phyloP scores from a whole-genome alignment of 2,888 invertebrate genomes.

The Hypsopygia costalis region DNA sequence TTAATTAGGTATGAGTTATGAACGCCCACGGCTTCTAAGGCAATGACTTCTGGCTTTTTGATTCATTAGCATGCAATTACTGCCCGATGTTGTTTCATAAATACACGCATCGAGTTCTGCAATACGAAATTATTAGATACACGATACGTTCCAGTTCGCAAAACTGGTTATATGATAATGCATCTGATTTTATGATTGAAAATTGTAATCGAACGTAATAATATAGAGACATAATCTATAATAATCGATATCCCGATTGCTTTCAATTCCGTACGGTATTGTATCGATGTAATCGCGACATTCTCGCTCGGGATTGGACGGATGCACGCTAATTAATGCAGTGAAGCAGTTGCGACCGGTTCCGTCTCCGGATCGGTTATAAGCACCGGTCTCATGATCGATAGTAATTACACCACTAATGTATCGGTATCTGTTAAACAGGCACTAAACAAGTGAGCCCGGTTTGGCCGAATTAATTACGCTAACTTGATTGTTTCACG shows the following conservation, averaged over 20 bases:
- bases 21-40: slow-evolving; percentile 57
- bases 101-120: slow-evolving; percentile 25
- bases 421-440: slow-evolving; percentile 21
- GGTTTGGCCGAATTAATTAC: slow-evolving; percentile 17
- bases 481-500: slow-evolving; percentile 13
- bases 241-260: no score
- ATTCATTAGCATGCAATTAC: slow-evolving; percentile 57
- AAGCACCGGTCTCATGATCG: slow-evolving; percentile 18
- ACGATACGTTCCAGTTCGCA: slow-evolving; percentile 6
- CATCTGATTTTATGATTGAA: no score
- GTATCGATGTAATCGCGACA: slow-evolving; percentile 31
- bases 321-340: slow-evolving; percentile 49
- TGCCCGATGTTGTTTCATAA: slow-evolving; percentile 20
- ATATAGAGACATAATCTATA: no score
- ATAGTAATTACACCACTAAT: slow-evolving; percentile 31
- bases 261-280: slow-evolving; percentile 28
- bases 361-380: slow-evolving; percentile 17
- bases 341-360: slow-evolving; percentile 35
- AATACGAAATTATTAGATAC: slow-evolving; percentile 14
- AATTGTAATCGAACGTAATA: no score
- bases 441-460: slow-evolving; percentile 7
- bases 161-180: not conserved
- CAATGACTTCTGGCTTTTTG: slow-evolving; percentile 64
- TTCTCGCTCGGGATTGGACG: slow-evolving; percentile 32
- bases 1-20: slow-evolving; percentile 71